Evolutionary conservation across 2,797 vertebrate species (phyloP), one percentile per base, ranked within the genome.

Genomic region (Novumbra hubbsi): DNA sequence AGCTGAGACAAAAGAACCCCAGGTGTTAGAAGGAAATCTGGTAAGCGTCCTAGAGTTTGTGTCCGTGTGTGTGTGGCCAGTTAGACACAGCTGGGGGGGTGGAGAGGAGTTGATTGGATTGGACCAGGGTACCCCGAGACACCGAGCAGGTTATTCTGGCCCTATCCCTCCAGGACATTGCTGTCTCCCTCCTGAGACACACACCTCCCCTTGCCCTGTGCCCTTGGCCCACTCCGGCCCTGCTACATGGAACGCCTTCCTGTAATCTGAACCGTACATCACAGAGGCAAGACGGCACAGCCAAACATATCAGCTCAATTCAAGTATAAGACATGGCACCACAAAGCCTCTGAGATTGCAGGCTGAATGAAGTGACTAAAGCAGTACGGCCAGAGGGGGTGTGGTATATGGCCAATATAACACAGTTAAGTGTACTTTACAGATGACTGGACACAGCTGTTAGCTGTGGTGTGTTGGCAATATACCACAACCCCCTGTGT

Each of bases 1-100:
- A 77, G 75, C 82, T 80, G 83, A 86, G 82, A 90, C 88, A 90
- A 90, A 87, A 81, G 70, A 83, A 85, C 82, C 87, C 77, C 88
- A 89, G 90, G 88, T 89, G 88, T 88, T 76, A 76, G 76, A 76
- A 74, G 77, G 71, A 78, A 78, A 70, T 66, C 16, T 17, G 27
- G 3, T 60, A 38, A 62, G 34, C 68, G 38, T 45, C 8, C 41
- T 14, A 45, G 50, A 70, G 32, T 67, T 48, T 57, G 45, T 52
- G 62, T 38, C 17, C 48, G 63, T 72, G 72, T 28, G 55, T 34
- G 60, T 49, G 38, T 72, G 66, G 63, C 15, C 15, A 4, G 16
- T 70, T 75, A 49, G 74, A 32, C 68, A 38, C 74, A 76, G 68
- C 68, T 76, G 74, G 68, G 69, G 69, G 41, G 48, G 38, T n/a